phyloP scores from a whole-genome alignment of 2,888 invertebrate species.

The Dolichopus griseipennis region DNA sequence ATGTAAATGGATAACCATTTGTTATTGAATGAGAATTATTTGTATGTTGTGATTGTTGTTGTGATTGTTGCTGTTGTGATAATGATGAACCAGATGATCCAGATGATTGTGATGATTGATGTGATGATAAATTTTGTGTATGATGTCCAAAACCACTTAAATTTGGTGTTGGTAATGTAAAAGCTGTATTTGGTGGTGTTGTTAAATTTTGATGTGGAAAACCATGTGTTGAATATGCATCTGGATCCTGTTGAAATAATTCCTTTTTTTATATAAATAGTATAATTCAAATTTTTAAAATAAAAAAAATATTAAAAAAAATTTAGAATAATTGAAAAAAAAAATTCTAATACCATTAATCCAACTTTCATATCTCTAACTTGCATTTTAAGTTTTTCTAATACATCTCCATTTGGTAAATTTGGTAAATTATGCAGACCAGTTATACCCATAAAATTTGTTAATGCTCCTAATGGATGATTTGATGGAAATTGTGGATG shows the following conservation, averaged over 20 bases:
- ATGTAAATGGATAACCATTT: conserved; percentile 41
- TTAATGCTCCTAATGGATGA: conserved; percentile 41
- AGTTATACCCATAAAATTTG: conserved; percentile 42
- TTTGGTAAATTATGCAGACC: conserved; percentile 40
- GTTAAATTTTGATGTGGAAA: conserved; percentile 34
- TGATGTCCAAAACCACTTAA: conserved; percentile 33
- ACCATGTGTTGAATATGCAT: conserved; percentile 33
- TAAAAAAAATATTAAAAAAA: not conserved
- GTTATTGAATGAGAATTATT: conserved; percentile 20
- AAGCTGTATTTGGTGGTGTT: conserved; percentile 37
- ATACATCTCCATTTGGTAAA: conserved; percentile 46
- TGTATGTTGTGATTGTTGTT: conserved; percentile 18
- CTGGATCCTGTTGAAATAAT: conserved; percentile 34
- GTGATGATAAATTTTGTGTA: conserved; percentile 27
- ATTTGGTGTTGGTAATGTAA: conserved; percentile 36
- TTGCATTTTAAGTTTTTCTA: conserved; percentile 53
- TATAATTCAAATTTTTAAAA: too few species aligned
- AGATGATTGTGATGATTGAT: conserved; percentile 22
- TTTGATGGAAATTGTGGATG: conserved; percentile 40
- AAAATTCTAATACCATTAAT: conserved; percentile 35
- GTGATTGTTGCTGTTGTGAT: conserved; percentile 18
- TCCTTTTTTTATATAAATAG: too few species aligned
- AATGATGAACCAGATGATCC: conserved; percentile 19
- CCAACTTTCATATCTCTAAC: conserved; percentile 52
- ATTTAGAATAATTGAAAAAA: too few species aligned